A percentile compares a stretch with the other conserved stretches of the same genome.
phyloP scores from a whole-genome alignment of 2,113 vertebrate species.

The Ictalurus furcatus region DNA sequence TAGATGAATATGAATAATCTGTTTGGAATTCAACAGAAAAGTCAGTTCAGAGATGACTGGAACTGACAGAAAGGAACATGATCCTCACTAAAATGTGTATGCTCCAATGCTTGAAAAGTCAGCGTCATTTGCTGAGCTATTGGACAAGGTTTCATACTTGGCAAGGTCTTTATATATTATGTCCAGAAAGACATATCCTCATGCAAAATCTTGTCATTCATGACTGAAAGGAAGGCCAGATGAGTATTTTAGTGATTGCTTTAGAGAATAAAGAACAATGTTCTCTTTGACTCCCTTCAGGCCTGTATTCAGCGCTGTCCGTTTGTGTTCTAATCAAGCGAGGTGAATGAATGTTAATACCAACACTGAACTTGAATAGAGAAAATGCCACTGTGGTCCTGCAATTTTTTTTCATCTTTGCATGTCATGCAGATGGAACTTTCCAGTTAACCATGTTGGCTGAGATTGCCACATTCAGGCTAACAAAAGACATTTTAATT shows the following conservation, averaged over 20 bases:
- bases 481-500: background rate
- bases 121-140: conserved; percentile 28
- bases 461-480: background rate
- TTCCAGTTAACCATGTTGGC: background rate
- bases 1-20: background rate
- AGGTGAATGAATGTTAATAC: background rate
- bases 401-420: background rate
- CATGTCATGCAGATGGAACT: background rate
- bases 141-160: conserved; percentile 7
- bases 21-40: background rate
- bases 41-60: background rate
- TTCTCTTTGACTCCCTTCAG: background rate
- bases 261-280: background rate
- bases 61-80: background rate
- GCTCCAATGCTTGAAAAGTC: conserved; percentile 4
- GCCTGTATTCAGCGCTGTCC: background rate
- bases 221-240: conserved; percentile 10
- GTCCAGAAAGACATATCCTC: conserved; percentile 34
- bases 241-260: background rate
- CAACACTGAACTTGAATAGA: background rate
- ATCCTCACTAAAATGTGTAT: conserved; percentile 18
- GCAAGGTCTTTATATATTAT: background rate
- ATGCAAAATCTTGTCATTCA: conserved; percentile 8
- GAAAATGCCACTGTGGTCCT: background rate
- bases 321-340: background rate